Base-by-base conservation (phyloP, 2,888 invertebrate genomes). In the Conistra vaccinii region DNA sequence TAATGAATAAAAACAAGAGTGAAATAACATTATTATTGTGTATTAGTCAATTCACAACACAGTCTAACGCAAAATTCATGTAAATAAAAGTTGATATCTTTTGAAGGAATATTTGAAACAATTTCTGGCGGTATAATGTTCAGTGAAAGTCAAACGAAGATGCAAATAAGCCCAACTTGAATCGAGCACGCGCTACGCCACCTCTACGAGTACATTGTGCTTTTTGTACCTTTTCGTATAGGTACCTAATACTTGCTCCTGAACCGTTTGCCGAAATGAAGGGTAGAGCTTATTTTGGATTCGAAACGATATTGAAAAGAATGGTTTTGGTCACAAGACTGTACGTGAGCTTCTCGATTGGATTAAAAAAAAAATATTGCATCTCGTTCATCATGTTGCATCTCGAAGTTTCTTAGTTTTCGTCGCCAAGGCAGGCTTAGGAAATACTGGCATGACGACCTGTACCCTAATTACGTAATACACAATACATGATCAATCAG, bases 121-220 rank as follows among this genome's bases (percentile, higher is more conserved):
- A 73, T 57, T 69, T 69, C 42, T 57, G 61, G 26, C 17, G 45
- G 35, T 63, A 23, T 66, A 58, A 71, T 73, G 14, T 29, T 39
- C 70, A 65, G 61, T 71, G 55, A 63, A 62, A 71, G 45, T 76
- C 73, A 84, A 81, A 86, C 81, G 80, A 80, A 73, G 76, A 70
- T 76, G 66, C 68, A 85, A 91, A 92, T 91, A 90, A 92, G 91
- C 91, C 85, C 85, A 91, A 92, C 90, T 91, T 90, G 90, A 83
- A 80, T 77, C 75, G 80, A 88, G 88, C 92, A 92, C 92, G 92
- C 76, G 70, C 87, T 60, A 35, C 39, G 29, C 2, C 9, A 69
- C 65, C 61, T 62, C 35, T 57, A 69, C 42, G 12, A 42, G 55
- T 53, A 63, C 32, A 68, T 58, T 66, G 53, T 23, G 26, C 48